phyloP scores from a whole-genome alignment of 2,888 invertebrate species.

The Harmothoe impar region DNA sequence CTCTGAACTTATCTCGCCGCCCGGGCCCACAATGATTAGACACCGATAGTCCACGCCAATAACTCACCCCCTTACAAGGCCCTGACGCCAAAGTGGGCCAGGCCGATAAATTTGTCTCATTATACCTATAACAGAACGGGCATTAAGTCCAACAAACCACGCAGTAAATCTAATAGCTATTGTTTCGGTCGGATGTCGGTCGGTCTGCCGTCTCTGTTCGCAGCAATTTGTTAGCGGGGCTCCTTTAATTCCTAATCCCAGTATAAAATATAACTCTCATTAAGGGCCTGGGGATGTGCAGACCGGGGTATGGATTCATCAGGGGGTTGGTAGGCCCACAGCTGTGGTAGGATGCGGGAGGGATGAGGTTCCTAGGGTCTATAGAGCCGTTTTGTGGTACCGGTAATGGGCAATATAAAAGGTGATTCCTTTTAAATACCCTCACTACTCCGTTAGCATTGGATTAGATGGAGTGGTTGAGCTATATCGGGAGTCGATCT shows the following conservation, averaged over 20 bases:
- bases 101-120: conserved; percentile 38
- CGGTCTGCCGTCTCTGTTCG: conserved; percentile 28
- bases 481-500: no score
- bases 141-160: background rate
- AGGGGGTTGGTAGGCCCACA: background rate
- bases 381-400: no score
- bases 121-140: conserved; percentile 38
- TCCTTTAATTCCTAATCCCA: conserved; percentile 26
- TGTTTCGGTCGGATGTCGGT: background rate
- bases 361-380: background rate
- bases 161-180: conserved; percentile 31
- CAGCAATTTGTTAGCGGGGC: conserved; percentile 11
- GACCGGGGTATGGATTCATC: background rate
- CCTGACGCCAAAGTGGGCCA: conserved; percentile 1
- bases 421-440: no score
- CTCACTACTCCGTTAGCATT: no score
- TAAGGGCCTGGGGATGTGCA: background rate
- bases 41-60: conserved; percentile 25
- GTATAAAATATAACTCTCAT: conserved; percentile 29
- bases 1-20: conserved; percentile 29
- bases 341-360: background rate
- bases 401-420: no score
- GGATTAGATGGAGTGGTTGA: no score
- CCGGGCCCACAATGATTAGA: conserved; percentile 17
- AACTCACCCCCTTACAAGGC: conserved; percentile 2